Percentiles rank a stretch among this genome's conserved stretches.
Evolutionary conservation across 1,140 invertebrate genomes (phyloP).

Genomic region (Scaptomyza montana): DNA sequence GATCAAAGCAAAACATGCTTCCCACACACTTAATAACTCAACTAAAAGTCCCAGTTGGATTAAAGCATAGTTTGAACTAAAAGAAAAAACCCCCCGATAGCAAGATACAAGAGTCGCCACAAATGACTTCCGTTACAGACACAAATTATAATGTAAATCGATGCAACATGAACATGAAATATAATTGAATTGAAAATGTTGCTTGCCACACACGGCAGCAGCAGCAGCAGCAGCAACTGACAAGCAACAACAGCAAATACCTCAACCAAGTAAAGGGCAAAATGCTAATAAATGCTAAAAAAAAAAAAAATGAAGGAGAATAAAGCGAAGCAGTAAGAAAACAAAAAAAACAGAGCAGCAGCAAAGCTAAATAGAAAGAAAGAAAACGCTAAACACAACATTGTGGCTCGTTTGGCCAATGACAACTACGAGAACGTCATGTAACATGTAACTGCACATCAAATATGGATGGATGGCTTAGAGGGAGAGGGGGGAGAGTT

Average conservation of each 20-base stretch:
- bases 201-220: constrained; percentile 75
- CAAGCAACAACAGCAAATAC: constrained; percentile 51
- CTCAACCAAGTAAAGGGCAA: constrained; percentile 64
- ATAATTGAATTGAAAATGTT: constrained; percentile 82
- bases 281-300: constrained; percentile 78
- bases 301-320: constrained; percentile 46
- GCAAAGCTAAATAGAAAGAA: constrained; percentile 39
- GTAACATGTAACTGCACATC: constrained; percentile 76
- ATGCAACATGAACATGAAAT: constrained; percentile 82
- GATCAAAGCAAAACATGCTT: neutral
- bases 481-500: neutral
- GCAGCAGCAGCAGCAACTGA: constrained; percentile 61
- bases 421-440: constrained; percentile 69
- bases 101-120: constrained; percentile 36
- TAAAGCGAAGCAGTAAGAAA: no score
- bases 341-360: constrained; percentile 11
- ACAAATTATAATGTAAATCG: constrained; percentile 82
- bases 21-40: neutral
- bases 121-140: constrained; percentile 78
- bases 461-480: constrained; percentile 63
- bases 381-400: constrained; percentile 65
- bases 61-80: constrained; percentile 7
- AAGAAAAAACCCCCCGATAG: neutral
- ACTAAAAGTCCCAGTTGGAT: neutral
- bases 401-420: constrained; percentile 64